Base-by-base conservation (phyloP, 1,140 invertebrate species). In the Pachyrhynchus sulphureomaculatus region DNA sequence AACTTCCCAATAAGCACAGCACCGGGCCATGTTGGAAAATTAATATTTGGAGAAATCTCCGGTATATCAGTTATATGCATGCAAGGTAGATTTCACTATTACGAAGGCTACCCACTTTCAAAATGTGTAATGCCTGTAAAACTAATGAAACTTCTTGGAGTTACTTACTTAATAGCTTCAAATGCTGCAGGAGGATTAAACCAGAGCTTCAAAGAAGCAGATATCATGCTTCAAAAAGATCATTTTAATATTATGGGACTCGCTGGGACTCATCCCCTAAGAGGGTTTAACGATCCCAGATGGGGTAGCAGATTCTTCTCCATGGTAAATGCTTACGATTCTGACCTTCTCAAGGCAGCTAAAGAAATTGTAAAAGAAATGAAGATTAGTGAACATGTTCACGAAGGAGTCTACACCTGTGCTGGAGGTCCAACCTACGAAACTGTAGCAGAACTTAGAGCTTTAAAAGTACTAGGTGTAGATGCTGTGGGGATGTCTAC, bases 131-230 rank as follows among this genome's bases (percentile, higher is more conserved):
- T 97, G 83, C 94, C 94, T 6, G 86, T 98, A 2, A 83, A 94
- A 66, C 90, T 97, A 13, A 93, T 98, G 91, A 94, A 95, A 76
- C 78, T 96, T 20, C 79, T 96, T 37, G 95, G 95, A 1, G 86
- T 95, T 0, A 86, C 88, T 52, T 86, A 89, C 54, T 73, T 98
- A 47, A 87, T 98, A 57, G 87, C 91, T 4, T 96, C 94, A 0
- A 98, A 97, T 78, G 95, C 95, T 2, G 93, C 94, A 2, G 95
- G 95, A n/a, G 94, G 93, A 47, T 76, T 98, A 6, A 96, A 97
- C 76, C 81, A 84, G 0, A 80, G 81, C 3, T 97, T 84, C 74
- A 87, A 88, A 65, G 87, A 91, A 13, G 95, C 95, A 4, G 95
- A 98, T 76, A 86, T 98, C 23, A 96, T 98, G 93, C 80, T 98